Percentiles rank a stretch among this genome's conserved stretches.
Evolutionary conservation across 2,797 vertebrate species (phyloP).

Genomic region (Heterohyrax brucei): DNA sequence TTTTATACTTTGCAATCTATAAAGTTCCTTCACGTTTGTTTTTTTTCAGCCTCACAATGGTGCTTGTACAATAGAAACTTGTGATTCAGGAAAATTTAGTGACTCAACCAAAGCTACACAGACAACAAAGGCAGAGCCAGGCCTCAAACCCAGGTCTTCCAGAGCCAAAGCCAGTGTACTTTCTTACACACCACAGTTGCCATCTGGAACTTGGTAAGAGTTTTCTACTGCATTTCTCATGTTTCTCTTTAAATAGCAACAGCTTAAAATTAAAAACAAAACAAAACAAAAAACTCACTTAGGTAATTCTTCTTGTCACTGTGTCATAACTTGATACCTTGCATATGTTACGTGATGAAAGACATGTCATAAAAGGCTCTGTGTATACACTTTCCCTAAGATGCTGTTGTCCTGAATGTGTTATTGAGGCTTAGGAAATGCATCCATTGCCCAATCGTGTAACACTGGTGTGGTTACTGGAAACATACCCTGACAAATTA

Average conservation of each 20-base stretch:
- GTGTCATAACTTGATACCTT: background rate
- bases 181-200: background rate
- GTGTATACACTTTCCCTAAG: background rate
- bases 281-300: background rate
- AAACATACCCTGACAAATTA: background rate
- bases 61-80: conserved; percentile 52
- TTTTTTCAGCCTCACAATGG: conserved; percentile 25
- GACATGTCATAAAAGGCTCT: background rate
- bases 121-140: conserved; percentile 47
- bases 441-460: background rate
- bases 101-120: conserved; percentile 37
- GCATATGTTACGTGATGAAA: background rate
- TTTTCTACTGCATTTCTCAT: conserved; percentile 41
- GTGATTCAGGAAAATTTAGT: conserved; percentile 60
- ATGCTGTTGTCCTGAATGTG: background rate
- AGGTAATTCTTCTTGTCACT: conserved; percentile 39
- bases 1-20: conserved; percentile 54
- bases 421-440: background rate
- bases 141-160: conserved; percentile 18
- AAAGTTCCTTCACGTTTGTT: conserved; percentile 49
- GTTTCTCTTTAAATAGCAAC: conserved; percentile 45
- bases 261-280: conserved; percentile 33
- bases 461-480: background rate
- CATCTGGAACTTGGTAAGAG: conserved; percentile 20
- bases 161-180: background rate